phyloP scores from a whole-genome alignment of 2,113 vertebrate species.

The Catharus minimus region DNA sequence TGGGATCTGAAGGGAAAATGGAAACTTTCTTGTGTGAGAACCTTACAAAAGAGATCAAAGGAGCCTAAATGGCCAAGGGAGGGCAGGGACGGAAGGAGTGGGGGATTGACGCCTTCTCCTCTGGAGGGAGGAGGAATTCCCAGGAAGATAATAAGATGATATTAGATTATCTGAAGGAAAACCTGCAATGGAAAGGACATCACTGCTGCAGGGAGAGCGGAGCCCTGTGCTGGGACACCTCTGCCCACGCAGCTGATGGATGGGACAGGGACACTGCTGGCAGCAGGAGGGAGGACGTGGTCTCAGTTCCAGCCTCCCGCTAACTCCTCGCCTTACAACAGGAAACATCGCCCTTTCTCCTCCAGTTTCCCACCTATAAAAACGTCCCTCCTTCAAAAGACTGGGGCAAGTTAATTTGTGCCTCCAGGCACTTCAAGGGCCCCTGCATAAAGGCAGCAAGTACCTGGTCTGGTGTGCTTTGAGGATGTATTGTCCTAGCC shows the following conservation, averaged over 20 bases:
- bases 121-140: conserved; percentile 45
- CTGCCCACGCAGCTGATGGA: not conserved
- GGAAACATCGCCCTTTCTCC: not conserved
- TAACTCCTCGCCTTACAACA: not conserved
- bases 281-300: not conserved
- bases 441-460: conserved; percentile 30
- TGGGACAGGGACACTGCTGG: not conserved
- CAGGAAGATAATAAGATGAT: conserved; percentile 24
- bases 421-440: conserved; percentile 44
- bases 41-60: conserved; percentile 66
- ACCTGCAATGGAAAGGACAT: not conserved
- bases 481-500: conserved; percentile 25
- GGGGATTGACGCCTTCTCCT: conserved; percentile 28
- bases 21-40: conserved; percentile 59
- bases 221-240: not conserved
- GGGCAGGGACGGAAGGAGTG: conserved; percentile 29
- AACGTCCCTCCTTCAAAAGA: conserved; percentile 12
- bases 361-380: conserved; percentile 42
- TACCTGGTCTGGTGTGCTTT: conserved; percentile 48
- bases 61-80: conserved; percentile 44
- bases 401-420: conserved; percentile 31
- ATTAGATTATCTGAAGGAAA: conserved; percentile 17
- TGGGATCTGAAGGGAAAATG: conserved; percentile 35
- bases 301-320: not conserved
- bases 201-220: not conserved